phyloP scores from a whole-genome alignment of 2,888 invertebrate genomes.

The Mesochorus sp. region DNA sequence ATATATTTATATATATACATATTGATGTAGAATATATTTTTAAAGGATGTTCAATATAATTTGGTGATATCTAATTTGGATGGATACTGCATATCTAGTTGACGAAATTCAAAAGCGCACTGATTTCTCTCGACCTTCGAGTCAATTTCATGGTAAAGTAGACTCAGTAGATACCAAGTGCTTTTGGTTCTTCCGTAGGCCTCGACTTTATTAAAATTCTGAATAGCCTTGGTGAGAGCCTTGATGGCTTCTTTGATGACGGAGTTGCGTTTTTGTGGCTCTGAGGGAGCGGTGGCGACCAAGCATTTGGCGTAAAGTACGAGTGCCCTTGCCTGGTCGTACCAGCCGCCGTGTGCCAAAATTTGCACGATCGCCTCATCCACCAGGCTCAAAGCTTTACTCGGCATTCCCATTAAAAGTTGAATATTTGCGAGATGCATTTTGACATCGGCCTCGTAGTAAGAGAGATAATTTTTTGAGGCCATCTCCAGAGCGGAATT shows the following conservation, averaged over 20 bases:
- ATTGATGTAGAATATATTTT: neutral
- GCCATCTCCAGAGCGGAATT: constrained; percentile 90
- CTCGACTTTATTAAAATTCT: constrained; percentile 88
- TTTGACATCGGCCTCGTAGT: constrained; percentile 88
- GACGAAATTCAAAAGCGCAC: constrained; percentile 91
- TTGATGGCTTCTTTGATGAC: constrained; percentile 85
- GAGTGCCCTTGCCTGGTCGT: constrained; percentile 90
- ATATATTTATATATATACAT: neutral
- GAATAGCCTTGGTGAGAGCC: constrained; percentile 87
- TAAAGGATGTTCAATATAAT: constrained; percentile 67
- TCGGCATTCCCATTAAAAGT: constrained; percentile 89
- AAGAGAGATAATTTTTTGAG: constrained; percentile 89
- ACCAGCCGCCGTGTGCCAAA: constrained; percentile 91
- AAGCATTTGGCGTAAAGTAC: constrained; percentile 91
- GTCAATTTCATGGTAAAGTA: constrained; percentile 89
- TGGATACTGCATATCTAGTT: constrained; percentile 89
- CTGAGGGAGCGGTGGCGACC: constrained; percentile 85
- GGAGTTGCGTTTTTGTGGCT: constrained; percentile 82
- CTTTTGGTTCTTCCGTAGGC: constrained; percentile 90
- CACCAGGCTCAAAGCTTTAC: constrained; percentile 88
- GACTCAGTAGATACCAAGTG: constrained; percentile 86
- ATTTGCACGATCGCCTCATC: constrained; percentile 88
- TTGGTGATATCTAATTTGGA: constrained; percentile 84
- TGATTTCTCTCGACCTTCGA: constrained; percentile 89
- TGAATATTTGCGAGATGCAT: constrained; percentile 91